Base-by-base conservation (phyloP, 2,113 vertebrate genomes). In the Electrona antarctica region DNA sequence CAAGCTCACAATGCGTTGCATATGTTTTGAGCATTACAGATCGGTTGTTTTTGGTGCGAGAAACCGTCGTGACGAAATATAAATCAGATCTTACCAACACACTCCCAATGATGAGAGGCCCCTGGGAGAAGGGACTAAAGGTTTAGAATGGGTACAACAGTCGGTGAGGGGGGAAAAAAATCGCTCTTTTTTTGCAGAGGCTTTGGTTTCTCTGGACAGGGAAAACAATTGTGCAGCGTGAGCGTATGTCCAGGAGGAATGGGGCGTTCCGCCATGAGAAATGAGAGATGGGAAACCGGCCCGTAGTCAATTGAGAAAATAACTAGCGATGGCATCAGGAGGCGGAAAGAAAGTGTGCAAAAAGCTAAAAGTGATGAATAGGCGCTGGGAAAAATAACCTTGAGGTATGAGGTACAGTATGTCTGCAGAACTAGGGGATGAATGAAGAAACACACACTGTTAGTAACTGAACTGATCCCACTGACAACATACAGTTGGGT, bases 221-320 rank as follows among this genome's bases (percentile, higher is more conserved):
- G 58, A 67, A 78, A 7, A 82, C 73, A 80, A 67, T 59, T 52
- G 49, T 48, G 55, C 41, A 65, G 58, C 45, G 67, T 60, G 73
- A 72, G 64, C 33, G 71, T 41, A 6, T 71, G 50, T 71, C 28
- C 4, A 63, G 55, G 58, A 64, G 65, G 67, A 77, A 69, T 77
- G 33, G 72, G 79, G 69, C 65, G 73, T 76, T 83, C 72, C 57
- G 47, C 69, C 73, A 62, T 69, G 79, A 83, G 83, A 83, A 82
- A 88, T 83, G 79, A 83, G 83, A 83, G 80, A 88, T 82, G 79
- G 76, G 69, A 75, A 73, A 62, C 52, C 69, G 71, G 79, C 73
- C 58, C 0, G 78, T 73, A 84, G 73, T 79, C 81, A 87, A 74
- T 84, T 75, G 79, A 79, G 73, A 78, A 83, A 89, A 84, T 78